A percentile compares a stretch with the other conserved stretches of the same genome.
Evolutionary conservation across 1,140 invertebrate species (phyloP).

Genomic region (Panonychus citri): DNA sequence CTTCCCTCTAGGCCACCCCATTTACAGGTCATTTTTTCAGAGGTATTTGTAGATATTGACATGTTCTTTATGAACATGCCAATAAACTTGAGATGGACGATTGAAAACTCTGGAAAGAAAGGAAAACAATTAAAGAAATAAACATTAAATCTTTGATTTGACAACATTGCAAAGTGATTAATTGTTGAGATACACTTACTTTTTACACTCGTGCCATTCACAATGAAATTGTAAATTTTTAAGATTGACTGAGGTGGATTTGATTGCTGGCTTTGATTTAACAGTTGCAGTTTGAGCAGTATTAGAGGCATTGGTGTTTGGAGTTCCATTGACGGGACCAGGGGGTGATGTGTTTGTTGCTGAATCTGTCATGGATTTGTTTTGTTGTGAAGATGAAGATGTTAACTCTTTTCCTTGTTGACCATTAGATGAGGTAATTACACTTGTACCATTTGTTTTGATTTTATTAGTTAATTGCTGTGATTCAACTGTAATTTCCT

Average conservation of each 20-base stretch:
- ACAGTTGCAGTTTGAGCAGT: neutral
- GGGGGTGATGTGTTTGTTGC: neutral
- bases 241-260: neutral
- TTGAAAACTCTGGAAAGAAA: conserved; percentile 7
- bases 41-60: neutral
- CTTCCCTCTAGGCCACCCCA: conserved; percentile 9
- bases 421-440: neutral
- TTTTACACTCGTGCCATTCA: conserved; percentile 70
- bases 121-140: neutral
- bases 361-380: too few relatives aligned
- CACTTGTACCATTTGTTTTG: neutral
- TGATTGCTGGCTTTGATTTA: neutral
- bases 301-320: neutral
- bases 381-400: too few relatives aligned
- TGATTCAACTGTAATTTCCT: too few relatives aligned
- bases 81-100: conserved; percentile 6
- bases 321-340: too few relatives aligned
- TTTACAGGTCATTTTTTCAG: neutral
- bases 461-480: too few relatives aligned
- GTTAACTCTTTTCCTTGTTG: too few relatives aligned
- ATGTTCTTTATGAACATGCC: conserved; percentile 8
- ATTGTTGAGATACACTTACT: conserved; percentile 29
- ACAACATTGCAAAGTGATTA: too few relatives aligned
- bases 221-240: conserved; percentile 38
- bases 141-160: too few relatives aligned